These are phyloP conservation scores for Catalaphyllia jardinei DNA, from an alignment of 64 coral and sea anemone species.

Conservation along the genomic window DNA sequence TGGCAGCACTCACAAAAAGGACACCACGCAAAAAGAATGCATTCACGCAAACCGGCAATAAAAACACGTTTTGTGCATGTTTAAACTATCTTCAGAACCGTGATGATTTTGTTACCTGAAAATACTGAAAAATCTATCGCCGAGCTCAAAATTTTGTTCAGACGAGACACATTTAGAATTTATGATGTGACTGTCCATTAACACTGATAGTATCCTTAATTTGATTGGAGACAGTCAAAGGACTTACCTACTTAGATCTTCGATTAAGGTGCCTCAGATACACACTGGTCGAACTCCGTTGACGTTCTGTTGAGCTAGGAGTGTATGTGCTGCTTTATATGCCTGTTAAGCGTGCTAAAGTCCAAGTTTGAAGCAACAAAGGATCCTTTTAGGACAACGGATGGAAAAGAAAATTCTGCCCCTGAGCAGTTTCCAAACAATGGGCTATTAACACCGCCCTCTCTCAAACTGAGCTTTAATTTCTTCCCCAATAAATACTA, in stretches of 20 bases:
- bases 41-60: conserved; percentile 11
- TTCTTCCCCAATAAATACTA: background rate
- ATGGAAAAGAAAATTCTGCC: conserved; percentile 9
- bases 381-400: background rate
- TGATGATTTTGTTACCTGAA: no score
- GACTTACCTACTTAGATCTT: background rate
- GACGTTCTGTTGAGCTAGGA: conserved; percentile 5
- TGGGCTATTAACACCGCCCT: background rate
- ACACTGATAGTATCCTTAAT: conserved; percentile 24
- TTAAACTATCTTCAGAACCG: no score
- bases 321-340: conserved; percentile 9
- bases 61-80: background rate
- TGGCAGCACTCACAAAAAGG: conserved; percentile 16
- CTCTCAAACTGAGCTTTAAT: no score
- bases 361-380: conserved; percentile 16
- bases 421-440: conserved; percentile 16
- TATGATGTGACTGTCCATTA: background rate
- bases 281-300: conserved; percentile 1
- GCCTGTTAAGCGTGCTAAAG: conserved; percentile 18
- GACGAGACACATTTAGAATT: conserved; percentile 10
- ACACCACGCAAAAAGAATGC: conserved; percentile 4
- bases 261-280: conserved; percentile 14
- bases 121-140: no score
- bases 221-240: conserved; percentile 10
- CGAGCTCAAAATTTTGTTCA: background rate